Conservation (phyloP, 2,113 vertebrate species). For the Labeo rohita region DNA sequence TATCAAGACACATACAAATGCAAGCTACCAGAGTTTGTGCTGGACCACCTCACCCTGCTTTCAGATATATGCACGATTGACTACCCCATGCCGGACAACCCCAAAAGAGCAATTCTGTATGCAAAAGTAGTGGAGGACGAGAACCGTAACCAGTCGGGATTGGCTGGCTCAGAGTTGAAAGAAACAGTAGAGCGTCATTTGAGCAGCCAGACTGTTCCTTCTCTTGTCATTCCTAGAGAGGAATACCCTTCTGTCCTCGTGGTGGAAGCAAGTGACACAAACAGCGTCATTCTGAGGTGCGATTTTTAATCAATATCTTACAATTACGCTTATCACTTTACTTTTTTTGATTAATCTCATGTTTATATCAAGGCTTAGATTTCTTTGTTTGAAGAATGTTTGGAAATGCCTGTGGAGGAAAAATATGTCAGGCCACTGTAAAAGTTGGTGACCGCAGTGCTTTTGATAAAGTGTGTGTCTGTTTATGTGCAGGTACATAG, state of each 20-base stretch:
- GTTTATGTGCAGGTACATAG: conserved; percentile 84
- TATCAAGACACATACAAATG: conserved; percentile 88
- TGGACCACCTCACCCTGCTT: conserved; percentile 84
- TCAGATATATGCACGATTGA: conserved; percentile 87
- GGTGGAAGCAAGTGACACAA: conserved; percentile 87
- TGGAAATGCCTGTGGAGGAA: background rate
- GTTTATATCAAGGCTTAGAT: too few relatives aligned
- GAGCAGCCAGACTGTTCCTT: conserved; percentile 74
- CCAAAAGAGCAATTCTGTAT: conserved; percentile 92
- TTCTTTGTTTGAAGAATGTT: background rate
- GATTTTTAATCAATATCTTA: background rate
- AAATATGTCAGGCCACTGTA: background rate
- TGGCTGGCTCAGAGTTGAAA: conserved; percentile 58
- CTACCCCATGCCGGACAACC: conserved; percentile 86
- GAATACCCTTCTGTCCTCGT: conserved; percentile 91
- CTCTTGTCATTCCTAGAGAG: conserved; percentile 85
- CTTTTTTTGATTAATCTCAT: too few relatives aligned
- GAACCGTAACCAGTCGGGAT: conserved; percentile 69
- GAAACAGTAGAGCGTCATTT: conserved; percentile 62
- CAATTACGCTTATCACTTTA: background rate
- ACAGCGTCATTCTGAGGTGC: conserved; percentile 89
- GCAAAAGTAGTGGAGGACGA: conserved; percentile 74
- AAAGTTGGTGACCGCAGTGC: background rate
- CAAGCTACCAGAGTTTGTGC: conserved; percentile 83
- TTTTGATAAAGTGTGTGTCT: background rate